A percentile compares a stretch with the other conserved stretches of the same genome.
Evolutionary conservation across 2,888 invertebrate genomes (phyloP).

Genomic region (Tipula helvola): DNA sequence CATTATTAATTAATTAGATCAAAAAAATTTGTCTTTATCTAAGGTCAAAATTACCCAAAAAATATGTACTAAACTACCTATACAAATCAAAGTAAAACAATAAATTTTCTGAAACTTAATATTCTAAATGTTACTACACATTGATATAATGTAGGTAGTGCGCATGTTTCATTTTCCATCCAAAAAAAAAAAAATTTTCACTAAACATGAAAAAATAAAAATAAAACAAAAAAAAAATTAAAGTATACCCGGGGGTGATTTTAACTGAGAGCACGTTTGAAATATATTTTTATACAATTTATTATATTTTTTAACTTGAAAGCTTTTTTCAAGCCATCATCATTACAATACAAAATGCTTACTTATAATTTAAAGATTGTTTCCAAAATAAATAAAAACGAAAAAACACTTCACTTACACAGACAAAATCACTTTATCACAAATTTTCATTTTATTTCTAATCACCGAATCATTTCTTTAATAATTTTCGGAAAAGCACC

Average conservation of each 20-base stretch:
- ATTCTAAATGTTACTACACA: background rate
- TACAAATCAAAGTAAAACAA: background rate
- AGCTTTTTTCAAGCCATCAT: background rate
- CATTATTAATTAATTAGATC: no score
- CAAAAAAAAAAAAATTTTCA: background rate
- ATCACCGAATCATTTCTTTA: background rate
- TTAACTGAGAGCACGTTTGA: constrained; percentile 1
- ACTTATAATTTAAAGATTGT: background rate
- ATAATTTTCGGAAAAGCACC: background rate
- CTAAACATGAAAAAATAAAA: background rate
- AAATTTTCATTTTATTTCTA: background rate
- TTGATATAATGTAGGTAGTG: background rate
- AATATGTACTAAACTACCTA: background rate
- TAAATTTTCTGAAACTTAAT: background rate
- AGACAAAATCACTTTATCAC: background rate
- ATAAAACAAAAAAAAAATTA: background rate
- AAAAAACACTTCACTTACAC: background rate
- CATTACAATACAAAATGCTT: background rate
- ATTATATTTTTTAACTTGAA: background rate
- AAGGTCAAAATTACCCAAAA: background rate
- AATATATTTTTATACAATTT: background rate
- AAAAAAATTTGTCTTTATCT: no score
- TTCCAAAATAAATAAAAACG: background rate
- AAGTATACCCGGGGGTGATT: constrained; percentile 9
- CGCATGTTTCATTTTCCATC: background rate